A percentile compares a stretch with the other conserved stretches of the same genome.
Conservation (phyloP, 2,888 invertebrate species). For the Fragum whitleyi region DNA sequence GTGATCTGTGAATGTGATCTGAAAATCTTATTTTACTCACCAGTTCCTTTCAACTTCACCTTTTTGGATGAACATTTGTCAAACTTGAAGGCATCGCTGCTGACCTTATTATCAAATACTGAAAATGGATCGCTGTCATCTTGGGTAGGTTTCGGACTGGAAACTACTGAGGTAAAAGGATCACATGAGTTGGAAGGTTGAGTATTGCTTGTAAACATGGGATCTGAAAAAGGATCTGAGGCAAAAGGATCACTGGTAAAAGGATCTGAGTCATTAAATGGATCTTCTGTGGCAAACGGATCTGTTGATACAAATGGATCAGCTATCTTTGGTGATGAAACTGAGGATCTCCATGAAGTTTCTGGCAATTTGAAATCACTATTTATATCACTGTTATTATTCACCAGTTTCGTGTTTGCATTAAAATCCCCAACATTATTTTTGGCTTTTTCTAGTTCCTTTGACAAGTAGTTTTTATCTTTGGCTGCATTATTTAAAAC, state of each 20-base stretch:
- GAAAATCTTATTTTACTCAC: no score
- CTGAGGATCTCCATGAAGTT: slow-evolving; percentile 13
- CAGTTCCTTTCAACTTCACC: slow-evolving; percentile 53
- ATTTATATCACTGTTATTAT: neutral
- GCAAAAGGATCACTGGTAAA: slow-evolving; percentile 65
- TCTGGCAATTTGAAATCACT: neutral
- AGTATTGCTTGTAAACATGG: slow-evolving; percentile 28
- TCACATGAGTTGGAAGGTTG: slow-evolving; percentile 52
- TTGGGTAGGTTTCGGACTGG: slow-evolving; percentile 55
- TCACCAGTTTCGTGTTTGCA: neutral
- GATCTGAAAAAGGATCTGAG: slow-evolving; percentile 58
- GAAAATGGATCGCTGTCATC: slow-evolving; percentile 67
- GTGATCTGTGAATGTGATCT: no score
- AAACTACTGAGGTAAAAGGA: slow-evolving; percentile 64
- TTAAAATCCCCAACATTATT: neutral
- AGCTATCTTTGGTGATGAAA: slow-evolving; percentile 38
- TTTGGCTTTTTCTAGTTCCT: neutral
- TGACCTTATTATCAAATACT: slow-evolving; percentile 69
- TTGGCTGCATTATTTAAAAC: neutral
- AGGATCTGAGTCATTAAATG: slow-evolving; percentile 56
- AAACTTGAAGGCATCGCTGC: slow-evolving; percentile 65
- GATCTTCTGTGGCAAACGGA: slow-evolving; percentile 66
- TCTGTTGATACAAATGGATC: slow-evolving; percentile 70
- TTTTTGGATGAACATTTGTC: slow-evolving; percentile 61
- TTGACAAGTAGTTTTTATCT: neutral